phyloP scores from a whole-genome alignment of 2,113 vertebrate genomes.

The Ceyx melanurus region DNA sequence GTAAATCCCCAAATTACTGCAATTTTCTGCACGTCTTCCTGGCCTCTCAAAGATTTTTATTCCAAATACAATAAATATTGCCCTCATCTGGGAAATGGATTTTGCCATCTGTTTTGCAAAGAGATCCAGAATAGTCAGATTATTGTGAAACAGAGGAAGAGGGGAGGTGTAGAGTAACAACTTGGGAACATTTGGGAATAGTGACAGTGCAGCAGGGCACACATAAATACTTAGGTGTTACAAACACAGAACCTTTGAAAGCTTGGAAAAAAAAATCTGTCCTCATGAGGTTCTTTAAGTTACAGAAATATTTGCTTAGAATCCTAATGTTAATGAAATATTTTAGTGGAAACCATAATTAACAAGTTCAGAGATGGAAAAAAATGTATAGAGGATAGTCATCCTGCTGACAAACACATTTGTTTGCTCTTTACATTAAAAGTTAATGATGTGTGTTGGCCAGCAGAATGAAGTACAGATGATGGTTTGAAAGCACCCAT shows the following conservation, averaged over 20 bases:
- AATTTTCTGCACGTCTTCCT: not conserved
- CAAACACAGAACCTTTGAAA: not conserved
- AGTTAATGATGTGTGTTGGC: conserved; percentile 47
- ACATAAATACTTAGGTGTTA: not conserved
- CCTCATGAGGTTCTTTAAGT: not conserved
- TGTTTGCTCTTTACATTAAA: conserved; percentile 55
- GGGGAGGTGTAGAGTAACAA: not conserved
- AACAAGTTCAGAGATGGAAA: conserved; percentile 6
- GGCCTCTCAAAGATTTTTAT: not conserved
- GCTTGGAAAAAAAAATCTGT: not conserved
- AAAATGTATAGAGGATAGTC: not conserved
- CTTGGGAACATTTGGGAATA: not conserved
- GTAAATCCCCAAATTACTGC: not conserved
- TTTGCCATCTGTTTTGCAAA: not conserved
- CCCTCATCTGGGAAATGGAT: not conserved
- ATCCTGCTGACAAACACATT: conserved; percentile 42
- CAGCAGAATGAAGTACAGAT: conserved; percentile 38
- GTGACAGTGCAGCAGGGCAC: not conserved
- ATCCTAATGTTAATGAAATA: not conserved
- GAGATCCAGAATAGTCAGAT: not conserved
- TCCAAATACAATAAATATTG: not conserved
- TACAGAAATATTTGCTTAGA: not conserved
- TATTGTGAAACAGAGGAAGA: not conserved
- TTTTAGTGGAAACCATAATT: conserved; percentile 5
- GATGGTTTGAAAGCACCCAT: conserved; percentile 28